Evolutionary conservation across 2,888 invertebrate species (phyloP).

Genomic region (Dimorphilus gyrociliatus): DNA sequence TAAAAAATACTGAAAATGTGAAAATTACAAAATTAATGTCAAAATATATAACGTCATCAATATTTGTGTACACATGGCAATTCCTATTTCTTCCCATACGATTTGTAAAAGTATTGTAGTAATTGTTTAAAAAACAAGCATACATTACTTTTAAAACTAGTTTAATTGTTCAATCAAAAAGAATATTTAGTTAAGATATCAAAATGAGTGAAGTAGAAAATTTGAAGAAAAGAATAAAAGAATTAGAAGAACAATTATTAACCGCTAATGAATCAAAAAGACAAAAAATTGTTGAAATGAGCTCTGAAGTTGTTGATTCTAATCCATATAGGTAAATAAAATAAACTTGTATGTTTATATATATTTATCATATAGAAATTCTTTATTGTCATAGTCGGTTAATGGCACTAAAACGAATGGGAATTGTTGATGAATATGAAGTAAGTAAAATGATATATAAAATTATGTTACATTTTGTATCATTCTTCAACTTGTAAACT

Average conservation of each 20-base stretch:
- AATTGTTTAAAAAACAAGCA: no score
- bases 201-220: slow-evolving; percentile 41
- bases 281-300: slow-evolving; percentile 70
- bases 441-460: slow-evolving; percentile 16
- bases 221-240: slow-evolving; percentile 43
- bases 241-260: slow-evolving; percentile 42
- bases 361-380: slow-evolving; percentile 5
- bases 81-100: no score
- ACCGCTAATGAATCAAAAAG: slow-evolving; percentile 32
- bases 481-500: no score
- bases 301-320: slow-evolving; percentile 85
- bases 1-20: background rate
- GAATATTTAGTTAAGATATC: no score
- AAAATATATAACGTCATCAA: no score
- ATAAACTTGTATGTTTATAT: slow-evolving; percentile 1
- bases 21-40: background rate
- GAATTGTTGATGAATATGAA: slow-evolving; percentile 94
- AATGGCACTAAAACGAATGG: slow-evolving; percentile 97
- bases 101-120: no score
- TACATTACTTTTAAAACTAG: no score
- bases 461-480: background rate
- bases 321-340: slow-evolving; percentile 77
- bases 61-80: no score
- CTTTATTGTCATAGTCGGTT: slow-evolving; percentile 47
- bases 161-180: no score